phyloP scores from a whole-genome alignment of 2,113 vertebrate genomes.

The Toxotes jaculatrix region DNA sequence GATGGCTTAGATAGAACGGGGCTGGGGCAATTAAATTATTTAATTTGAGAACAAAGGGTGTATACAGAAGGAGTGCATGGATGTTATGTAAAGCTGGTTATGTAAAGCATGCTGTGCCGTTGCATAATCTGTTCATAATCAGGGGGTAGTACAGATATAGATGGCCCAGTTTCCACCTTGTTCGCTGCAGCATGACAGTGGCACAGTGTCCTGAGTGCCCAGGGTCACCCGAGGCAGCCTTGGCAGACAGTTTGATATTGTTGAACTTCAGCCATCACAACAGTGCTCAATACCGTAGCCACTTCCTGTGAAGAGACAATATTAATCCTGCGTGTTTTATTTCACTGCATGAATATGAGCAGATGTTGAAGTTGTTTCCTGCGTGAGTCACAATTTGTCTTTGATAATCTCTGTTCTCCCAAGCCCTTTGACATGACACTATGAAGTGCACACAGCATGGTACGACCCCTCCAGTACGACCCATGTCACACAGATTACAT shows the following conservation, averaged over 20 bases:
- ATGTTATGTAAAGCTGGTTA: constrained; percentile 77
- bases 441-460: background rate
- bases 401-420: constrained; percentile 21
- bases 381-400: constrained; percentile 4
- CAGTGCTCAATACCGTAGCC: background rate
- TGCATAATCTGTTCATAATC: constrained; percentile 83
- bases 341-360: background rate
- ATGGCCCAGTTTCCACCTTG: constrained; percentile 78
- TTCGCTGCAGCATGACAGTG: constrained; percentile 56
- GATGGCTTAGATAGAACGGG: background rate
- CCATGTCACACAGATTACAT: constrained; percentile 25
- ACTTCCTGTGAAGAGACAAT: background rate
- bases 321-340: constrained; percentile 3
- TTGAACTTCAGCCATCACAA: constrained; percentile 24
- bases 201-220: constrained; percentile 66
- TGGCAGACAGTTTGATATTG: background rate
- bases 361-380: constrained; percentile 23
- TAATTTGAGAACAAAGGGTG: constrained; percentile 47
- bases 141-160: constrained; percentile 78
- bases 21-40: constrained; percentile 17
- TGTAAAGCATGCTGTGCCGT: constrained; percentile 78
- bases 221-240: constrained; percentile 52
- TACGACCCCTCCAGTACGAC: background rate
- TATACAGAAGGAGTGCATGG: constrained; percentile 41
- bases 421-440: constrained; percentile 1